A percentile compares a stretch with the other conserved stretches of the same genome.
Evolutionary conservation across 1,140 invertebrate species (phyloP).

Genomic region (Cydia fagiglandana): DNA sequence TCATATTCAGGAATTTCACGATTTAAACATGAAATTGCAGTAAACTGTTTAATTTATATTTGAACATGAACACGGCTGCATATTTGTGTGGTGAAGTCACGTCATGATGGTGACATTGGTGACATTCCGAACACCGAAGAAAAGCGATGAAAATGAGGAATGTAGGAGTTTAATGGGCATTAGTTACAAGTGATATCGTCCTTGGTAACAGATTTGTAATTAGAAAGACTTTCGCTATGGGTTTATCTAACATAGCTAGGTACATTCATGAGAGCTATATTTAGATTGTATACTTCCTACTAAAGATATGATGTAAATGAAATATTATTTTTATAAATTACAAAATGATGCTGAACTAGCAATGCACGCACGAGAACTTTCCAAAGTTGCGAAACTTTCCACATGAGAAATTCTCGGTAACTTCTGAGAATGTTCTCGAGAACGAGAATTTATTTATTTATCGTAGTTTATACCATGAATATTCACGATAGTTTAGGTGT

Average conservation of each 20-base stretch:
- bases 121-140: not conserved
- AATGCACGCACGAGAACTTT: too few species aligned
- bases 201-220: not conserved
- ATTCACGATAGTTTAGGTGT: too few species aligned
- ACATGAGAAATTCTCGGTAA: too few species aligned
- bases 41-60: constrained; percentile 1
- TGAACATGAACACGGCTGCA: constrained; percentile 4
- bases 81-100: not conserved
- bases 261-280: too few species aligned
- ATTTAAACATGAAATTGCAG: not conserved
- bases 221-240: not conserved
- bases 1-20: constrained; percentile 16
- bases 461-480: too few species aligned
- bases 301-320: too few species aligned
- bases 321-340: too few species aligned
- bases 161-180: not conserved
- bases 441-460: too few species aligned
- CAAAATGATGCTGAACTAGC: too few species aligned
- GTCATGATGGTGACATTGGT: not conserved
- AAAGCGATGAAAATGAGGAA: constrained; percentile 10
- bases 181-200: not conserved
- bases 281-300: too few species aligned
- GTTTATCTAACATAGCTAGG: not conserved
- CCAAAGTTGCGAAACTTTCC: too few species aligned
- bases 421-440: too few species aligned